phyloP scores from a whole-genome alignment of 2,113 vertebrate genomes.

The Chiloscyllium plagiosum region DNA sequence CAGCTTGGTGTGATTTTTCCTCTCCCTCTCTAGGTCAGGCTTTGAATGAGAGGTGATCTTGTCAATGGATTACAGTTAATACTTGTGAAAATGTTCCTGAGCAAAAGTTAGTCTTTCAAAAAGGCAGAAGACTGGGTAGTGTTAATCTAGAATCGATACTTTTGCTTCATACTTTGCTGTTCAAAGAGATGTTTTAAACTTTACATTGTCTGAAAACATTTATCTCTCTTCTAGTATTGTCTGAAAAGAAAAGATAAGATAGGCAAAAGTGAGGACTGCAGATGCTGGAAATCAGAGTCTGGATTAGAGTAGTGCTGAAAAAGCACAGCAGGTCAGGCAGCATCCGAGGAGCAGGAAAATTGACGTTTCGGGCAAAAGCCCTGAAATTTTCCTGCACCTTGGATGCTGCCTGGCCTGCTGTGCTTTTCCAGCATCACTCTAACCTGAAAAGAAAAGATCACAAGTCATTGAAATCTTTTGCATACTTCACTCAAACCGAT shows the following conservation, averaged over 20 bases:
- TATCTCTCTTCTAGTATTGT: not conserved
- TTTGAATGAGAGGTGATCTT: not conserved
- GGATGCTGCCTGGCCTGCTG: no score
- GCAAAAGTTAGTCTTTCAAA: not conserved
- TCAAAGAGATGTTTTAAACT: not conserved
- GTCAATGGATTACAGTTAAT: not conserved
- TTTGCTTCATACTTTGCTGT: not conserved
- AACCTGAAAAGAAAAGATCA: not conserved
- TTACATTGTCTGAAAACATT: not conserved
- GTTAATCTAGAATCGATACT: not conserved
- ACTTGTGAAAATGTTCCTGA: not conserved
- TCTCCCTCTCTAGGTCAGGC: not conserved
- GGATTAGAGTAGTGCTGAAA: no score
- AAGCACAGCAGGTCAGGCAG: no score
- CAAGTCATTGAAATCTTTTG: not conserved
- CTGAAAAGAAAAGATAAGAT: no score
- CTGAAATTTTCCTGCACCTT: no score
- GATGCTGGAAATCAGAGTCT: no score
- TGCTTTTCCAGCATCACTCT: no score
- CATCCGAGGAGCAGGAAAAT: no score
- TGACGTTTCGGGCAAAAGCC: no score
- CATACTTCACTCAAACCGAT: not conserved
- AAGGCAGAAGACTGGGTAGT: not conserved
- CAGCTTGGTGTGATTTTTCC: not conserved
- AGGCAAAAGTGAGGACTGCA: no score